Conservation (phyloP, 1,140 invertebrate genomes). For the Bombus balteatus region DNA sequence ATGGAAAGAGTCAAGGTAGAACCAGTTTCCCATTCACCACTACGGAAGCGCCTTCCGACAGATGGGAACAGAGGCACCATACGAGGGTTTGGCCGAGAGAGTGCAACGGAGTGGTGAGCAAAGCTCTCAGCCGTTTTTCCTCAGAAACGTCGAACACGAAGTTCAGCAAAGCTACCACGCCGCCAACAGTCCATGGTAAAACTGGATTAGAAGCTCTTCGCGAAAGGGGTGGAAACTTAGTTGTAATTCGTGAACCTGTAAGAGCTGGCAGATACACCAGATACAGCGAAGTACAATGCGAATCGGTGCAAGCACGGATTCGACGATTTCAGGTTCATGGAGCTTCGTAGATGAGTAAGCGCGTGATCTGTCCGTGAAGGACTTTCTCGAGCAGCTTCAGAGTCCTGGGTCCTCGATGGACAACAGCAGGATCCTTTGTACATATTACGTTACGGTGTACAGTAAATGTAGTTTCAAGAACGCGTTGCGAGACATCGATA, state of each 20-base stretch:
- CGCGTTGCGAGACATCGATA: constrained; percentile 4
- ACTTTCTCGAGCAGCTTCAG: constrained; percentile 4
- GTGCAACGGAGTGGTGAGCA: constrained; percentile 82
- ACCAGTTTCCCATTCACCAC: constrained; percentile 78
- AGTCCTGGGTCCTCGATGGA: neutral
- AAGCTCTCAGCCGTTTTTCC: constrained; percentile 82
- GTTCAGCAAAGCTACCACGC: constrained; percentile 29
- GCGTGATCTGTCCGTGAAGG: neutral
- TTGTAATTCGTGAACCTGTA: constrained; percentile 83
- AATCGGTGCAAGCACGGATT: constrained; percentile 83
- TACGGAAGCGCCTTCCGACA: constrained; percentile 68
- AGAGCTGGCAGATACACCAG: constrained; percentile 82
- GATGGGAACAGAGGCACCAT: constrained; percentile 75
- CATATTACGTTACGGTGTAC: constrained; percentile 43
- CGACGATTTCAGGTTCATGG: constrained; percentile 82
- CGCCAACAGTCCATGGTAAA: constrained; percentile 65
- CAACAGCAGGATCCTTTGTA: constrained; percentile 37
- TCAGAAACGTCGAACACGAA: constrained; percentile 62
- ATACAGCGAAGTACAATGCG: constrained; percentile 84
- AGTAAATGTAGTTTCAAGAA: constrained; percentile 13
- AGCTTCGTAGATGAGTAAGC: constrained; percentile 71
- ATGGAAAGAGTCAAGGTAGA: constrained; percentile 77
- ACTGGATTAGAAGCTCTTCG: constrained; percentile 76
- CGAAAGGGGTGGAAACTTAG: constrained; percentile 81
- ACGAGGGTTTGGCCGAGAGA: constrained; percentile 80